Evolutionary conservation across 2,888 invertebrate species (phyloP), one percentile per base, ranked within the genome.

Genomic region (Thysanoteuthis rhombus): DNA sequence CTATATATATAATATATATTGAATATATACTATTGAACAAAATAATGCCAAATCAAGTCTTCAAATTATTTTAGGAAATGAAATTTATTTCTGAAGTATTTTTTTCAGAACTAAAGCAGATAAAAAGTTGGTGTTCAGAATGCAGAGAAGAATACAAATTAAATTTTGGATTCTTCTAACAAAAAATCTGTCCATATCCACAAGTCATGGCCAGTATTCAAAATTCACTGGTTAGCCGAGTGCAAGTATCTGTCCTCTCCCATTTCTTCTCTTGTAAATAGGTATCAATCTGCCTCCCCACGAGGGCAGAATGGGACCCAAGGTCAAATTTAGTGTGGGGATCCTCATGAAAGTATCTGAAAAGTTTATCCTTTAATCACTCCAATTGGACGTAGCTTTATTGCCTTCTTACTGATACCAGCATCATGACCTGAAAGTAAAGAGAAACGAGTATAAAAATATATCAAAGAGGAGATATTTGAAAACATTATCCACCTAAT

Each of bases 361-460:
- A 58, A 58, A 58, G 58, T 42, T 98, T 97, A 99, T 94, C 99
- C 99, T 97, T 99, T 99, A 95, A 99, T 99, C 45, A 99, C 99
- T 94, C 99, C 99, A 96, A 99, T 99, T 0, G 99, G 99, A 95
- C 99, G 98, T 96, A 99, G 97, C 97, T 99, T 99, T 90, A 99
- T 98, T 96, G 99, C 98, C 97, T 99, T 99, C 97, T 99, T 98
- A 96, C 99, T 99, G 94, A 99, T 99, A 36, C 99, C 99, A 89
- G 99, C 99, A 40, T 98, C 98, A 97, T 99, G 99, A 96, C 97
- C 97, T 97, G 95, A 25, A 95, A 95, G 32, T 38, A 93, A 93
- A 91, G 94, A 52, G 38, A 45, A 93, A 6, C n/a, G n/a, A 32
- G n/a, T 5, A 42, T 45, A 16, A 42, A 89, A 93, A 92, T 90